Conservation (phyloP, 2,797 vertebrate genomes). For the Spondyliosoma cantharus region DNA sequence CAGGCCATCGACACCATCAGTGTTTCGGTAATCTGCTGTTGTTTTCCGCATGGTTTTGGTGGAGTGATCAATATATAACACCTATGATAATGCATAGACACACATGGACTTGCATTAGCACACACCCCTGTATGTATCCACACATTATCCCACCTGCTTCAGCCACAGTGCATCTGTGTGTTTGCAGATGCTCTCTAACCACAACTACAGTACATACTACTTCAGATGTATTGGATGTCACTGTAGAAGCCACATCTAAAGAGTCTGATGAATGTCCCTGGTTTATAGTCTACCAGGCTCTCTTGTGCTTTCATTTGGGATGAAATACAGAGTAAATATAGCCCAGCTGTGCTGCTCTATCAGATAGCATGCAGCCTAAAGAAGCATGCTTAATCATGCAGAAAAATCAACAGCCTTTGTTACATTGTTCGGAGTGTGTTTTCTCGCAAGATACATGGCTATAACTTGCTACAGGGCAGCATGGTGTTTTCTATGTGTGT, state of each 20-base stretch:
- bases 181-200: slow-evolving; percentile 24
- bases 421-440: slow-evolving; percentile 47
- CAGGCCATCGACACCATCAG: slow-evolving; percentile 85
- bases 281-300: slow-evolving; percentile 15
- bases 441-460: slow-evolving; percentile 34
- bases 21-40: slow-evolving; percentile 79
- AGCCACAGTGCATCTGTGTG: slow-evolving; percentile 20
- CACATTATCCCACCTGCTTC: slow-evolving; percentile 40
- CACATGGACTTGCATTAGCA: slow-evolving; percentile 27
- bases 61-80: slow-evolving; percentile 71
- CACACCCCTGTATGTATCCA: slow-evolving; percentile 18
- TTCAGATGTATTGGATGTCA: slow-evolving; percentile 60
- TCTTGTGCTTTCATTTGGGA: slow-evolving; percentile 50
- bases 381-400: slow-evolving; percentile 61
- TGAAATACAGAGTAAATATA: slow-evolving; percentile 56
- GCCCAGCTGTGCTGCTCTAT: slow-evolving; percentile 65
- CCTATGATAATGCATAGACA: slow-evolving; percentile 19
- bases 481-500: slow-evolving; percentile 43
- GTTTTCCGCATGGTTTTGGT: slow-evolving; percentile 74
- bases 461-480: slow-evolving; percentile 39
- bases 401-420: slow-evolving; percentile 61
- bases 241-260: slow-evolving; percentile 44
- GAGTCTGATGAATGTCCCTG: slow-evolving; percentile 34
- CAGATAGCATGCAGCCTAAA: slow-evolving; percentile 57
- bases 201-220: background rate